Percentiles rank a stretch among this genome's conserved stretches.
phyloP scores from a whole-genome alignment of 1,140 invertebrate genomes.

The Drosophila setifemur region DNA sequence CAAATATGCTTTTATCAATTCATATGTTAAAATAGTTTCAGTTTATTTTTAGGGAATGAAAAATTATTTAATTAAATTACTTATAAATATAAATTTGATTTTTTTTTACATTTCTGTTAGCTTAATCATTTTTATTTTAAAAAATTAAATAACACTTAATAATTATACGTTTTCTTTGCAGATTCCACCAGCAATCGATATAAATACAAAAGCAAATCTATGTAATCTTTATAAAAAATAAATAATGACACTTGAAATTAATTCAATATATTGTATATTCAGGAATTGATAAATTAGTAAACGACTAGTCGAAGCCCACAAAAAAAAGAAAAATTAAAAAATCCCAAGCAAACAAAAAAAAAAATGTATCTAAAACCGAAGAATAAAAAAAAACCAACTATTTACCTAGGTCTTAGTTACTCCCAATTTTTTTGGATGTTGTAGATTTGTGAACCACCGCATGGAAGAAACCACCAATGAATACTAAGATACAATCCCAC shows the following conservation, averaged over 20 bases:
- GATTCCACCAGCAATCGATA: conserved; percentile 27
- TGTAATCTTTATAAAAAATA: conserved; percentile 10
- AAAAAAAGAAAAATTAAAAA: conserved; percentile 7
- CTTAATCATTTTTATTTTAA: not conserved
- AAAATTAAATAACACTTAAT: not conserved
- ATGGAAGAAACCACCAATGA: conserved; percentile 19
- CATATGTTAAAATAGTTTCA: too few species aligned
- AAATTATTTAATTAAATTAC: too few species aligned
- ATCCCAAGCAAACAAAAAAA: conserved; percentile 1
- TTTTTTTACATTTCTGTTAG: not conserved
- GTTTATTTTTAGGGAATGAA: too few species aligned
- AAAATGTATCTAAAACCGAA: not conserved
- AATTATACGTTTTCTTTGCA: not conserved
- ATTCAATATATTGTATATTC: conserved; percentile 54
- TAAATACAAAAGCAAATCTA: conserved; percentile 9
- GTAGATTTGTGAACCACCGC: conserved; percentile 40
- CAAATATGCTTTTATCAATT: too few species aligned
- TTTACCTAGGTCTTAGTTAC: conserved; percentile 31
- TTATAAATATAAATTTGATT: too few species aligned
- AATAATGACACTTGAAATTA: conserved; percentile 10
- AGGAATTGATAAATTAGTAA: conserved; percentile 65
- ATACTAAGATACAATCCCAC: conserved; percentile 19
- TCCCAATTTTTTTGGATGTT: conserved; percentile 31
- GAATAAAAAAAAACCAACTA: not conserved
- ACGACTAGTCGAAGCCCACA: conserved; percentile 29